Conservation (phyloP, 2,888 invertebrate species). For the Clanis bilineata region DNA sequence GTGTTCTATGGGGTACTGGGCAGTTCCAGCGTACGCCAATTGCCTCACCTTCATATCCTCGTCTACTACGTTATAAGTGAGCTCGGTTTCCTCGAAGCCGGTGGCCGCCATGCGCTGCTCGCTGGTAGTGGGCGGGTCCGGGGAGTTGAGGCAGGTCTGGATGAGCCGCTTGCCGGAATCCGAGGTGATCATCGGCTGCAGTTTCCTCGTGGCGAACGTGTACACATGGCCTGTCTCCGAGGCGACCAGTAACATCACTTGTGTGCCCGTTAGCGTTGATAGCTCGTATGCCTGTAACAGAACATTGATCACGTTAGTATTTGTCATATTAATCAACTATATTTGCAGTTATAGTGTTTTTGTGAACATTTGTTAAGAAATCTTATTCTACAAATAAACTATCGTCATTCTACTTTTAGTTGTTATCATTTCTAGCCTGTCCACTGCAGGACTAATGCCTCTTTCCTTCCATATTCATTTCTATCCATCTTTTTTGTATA, state of each 20-base stretch:
- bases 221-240: conserved; percentile 99
- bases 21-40: conserved; percentile 92
- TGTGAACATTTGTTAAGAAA: conserved; percentile 7
- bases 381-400: not conserved
- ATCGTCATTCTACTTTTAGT: too few species aligned
- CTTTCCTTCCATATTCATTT: too few species aligned
- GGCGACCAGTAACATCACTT: conserved; percentile 99
- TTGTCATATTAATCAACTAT: not conserved
- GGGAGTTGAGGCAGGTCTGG: conserved; percentile 99
- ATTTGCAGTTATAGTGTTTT: not conserved
- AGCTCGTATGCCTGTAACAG: conserved; percentile 96
- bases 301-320: not conserved
- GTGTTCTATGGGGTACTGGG: conserved; percentile 87
- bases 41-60: conserved; percentile 99
- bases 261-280: conserved; percentile 99
- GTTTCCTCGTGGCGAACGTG: conserved; percentile 98
- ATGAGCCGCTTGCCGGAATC: conserved; percentile 98
- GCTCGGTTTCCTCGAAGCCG: conserved; percentile 99
- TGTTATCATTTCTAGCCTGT: too few species aligned
- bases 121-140: conserved; percentile 92
- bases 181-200: conserved; percentile 99
- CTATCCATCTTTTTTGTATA: too few species aligned
- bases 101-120: conserved; percentile 99
- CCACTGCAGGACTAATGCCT: too few species aligned
- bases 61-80: conserved; percentile 97